A percentile compares a stretch with the other conserved stretches of the same genome.
These are phyloP conservation scores for Gymnocephalus cernua DNA, from an alignment of 2,113 vertebrate species.

Conservation along the genomic window DNA sequence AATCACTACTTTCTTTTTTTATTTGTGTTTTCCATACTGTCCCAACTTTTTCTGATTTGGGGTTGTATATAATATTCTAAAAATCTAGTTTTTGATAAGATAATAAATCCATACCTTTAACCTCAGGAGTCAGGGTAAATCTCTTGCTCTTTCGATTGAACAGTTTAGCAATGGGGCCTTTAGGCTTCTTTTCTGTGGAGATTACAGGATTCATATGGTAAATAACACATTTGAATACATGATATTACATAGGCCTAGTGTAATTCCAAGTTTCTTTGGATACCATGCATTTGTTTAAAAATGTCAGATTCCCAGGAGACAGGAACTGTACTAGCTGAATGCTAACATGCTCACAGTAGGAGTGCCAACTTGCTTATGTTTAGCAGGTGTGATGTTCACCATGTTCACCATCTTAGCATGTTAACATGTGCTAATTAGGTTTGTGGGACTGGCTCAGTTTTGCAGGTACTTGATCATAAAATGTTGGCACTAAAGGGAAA, in stretches of 20 bases:
- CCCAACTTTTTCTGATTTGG: too few relatives aligned
- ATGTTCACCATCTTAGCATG: neutral
- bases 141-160: constrained; percentile 68
- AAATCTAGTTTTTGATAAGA: neutral
- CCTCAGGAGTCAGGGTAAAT: constrained; percentile 31
- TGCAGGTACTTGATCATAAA: too few relatives aligned
- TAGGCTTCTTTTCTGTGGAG: constrained; percentile 59
- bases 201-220: neutral
- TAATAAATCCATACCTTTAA: constrained; percentile 53
- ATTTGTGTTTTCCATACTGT: too few relatives aligned
- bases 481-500: too few relatives aligned
- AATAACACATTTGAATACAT: neutral
- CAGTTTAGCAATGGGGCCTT: constrained; percentile 59
- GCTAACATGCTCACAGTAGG: neutral
- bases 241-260: neutral
- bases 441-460: too few relatives aligned
- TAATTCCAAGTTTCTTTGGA: neutral
- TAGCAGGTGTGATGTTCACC: neutral
- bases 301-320: neutral
- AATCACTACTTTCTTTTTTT: too few relatives aligned
- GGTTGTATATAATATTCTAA: neutral
- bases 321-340: neutral
- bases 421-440: too few relatives aligned
- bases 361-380: neutral
- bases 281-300: neutral